phyloP scores from a whole-genome alignment of 2,113 vertebrate genomes.

The Plotosus lineatus region DNA sequence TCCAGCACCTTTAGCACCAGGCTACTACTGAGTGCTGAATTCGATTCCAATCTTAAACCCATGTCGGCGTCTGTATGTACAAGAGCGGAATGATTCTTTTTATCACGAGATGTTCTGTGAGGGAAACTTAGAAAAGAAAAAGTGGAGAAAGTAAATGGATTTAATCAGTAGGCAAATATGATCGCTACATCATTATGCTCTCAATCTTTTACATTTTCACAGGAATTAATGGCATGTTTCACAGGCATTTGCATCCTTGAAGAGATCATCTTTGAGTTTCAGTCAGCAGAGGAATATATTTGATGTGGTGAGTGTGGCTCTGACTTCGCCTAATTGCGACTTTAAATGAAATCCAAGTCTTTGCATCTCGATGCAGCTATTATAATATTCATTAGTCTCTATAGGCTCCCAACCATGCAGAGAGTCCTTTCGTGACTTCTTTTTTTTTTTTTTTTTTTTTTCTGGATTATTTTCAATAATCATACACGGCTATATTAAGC shows the following conservation, averaged over 20 bases:
- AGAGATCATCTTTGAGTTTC: background rate
- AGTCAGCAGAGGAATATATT: background rate
- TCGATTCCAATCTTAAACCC: background rate
- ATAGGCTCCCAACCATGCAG: background rate
- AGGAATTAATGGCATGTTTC: constrained; percentile 8
- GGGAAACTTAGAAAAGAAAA: background rate
- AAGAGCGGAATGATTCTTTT: background rate
- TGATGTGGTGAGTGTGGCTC: background rate
- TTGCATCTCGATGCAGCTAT: background rate
- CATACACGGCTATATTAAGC: background rate
- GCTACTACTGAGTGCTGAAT: no score
- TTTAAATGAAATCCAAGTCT: background rate
- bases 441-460: background rate
- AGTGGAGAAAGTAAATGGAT: background rate
- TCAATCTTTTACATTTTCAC: constrained; percentile 6
- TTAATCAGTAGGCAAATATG: background rate
- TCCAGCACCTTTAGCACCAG: no score
- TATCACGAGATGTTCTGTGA: background rate
- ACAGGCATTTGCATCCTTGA: background rate
- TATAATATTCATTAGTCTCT: constrained; percentile 5
- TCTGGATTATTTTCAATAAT: constrained; percentile 25
- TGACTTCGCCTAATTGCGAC: background rate
- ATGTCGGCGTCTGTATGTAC: background rate
- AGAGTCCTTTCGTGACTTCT: background rate
- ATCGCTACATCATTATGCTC: background rate